Base-by-base conservation (phyloP, 2,113 vertebrate species). In the Formicarius rufipectus region DNA sequence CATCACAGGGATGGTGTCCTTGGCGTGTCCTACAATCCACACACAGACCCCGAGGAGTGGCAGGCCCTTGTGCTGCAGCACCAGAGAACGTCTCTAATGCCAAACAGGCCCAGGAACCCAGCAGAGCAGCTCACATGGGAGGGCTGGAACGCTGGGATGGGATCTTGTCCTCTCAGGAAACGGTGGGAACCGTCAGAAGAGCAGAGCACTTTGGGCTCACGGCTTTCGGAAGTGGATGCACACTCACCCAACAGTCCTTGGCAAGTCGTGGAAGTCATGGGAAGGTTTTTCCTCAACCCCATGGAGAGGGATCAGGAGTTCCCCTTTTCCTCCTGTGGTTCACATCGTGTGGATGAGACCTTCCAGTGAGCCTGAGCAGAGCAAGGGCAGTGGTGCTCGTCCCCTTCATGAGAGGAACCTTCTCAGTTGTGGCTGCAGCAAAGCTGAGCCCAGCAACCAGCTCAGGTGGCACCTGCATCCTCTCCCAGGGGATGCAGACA, bases 301-400 rank as follows among this genome's bases (percentile, higher is more conserved):
- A 3, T 1, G 25, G 88, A 77, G 59, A 40, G 12, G 40, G 40
- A 62, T 21, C 21, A 6, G 44, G 44, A 68, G 30, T 14, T 71
- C 15, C 59, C 3, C 0, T 25, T 55, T 24, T 23, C 52, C 59
- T 71, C 3, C n/a, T 30, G 0, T 11, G 10, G 0, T 20, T n/a
- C n/a, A n/a, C n/a, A n/a, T n/a, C n/a, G 3, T 17, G 5, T 2
- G 6, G 35, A 17, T 25, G 49, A 39, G 44, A 31, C 4, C 27
- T 66, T 13, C 25, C 45, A 37, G n/a, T 25, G 39, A 14, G 30
- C 84, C 31, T 13, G 35, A 33, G 58, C 14, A 44, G 62, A 3
- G 12, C 28, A 7, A 27, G 33, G 74, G 47, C 77, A 33, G 55
- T 18, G 31, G 52, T 3, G 24, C 39, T 12, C 11, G 0, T 3